Evolutionary conservation across 2,113 vertebrate genomes (phyloP).

Genomic region (Prolemur simus): DNA sequence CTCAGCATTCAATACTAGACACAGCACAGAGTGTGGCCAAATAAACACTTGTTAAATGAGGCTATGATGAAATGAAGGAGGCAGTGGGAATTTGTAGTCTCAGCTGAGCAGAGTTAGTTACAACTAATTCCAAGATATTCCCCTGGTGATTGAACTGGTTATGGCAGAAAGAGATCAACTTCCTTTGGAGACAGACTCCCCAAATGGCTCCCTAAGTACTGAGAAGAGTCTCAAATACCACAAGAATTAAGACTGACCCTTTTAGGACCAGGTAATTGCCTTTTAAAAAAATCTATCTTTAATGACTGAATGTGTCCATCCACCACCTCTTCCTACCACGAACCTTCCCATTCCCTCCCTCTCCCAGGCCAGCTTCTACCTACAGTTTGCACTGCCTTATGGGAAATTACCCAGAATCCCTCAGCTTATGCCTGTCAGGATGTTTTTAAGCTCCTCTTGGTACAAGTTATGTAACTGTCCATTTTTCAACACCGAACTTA

Average conservation of each 20-base stretch:
- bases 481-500: neutral
- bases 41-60: neutral
- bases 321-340: neutral
- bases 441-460: neutral
- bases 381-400: neutral
- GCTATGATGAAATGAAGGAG: neutral
- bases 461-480: neutral
- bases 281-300: neutral
- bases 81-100: neutral
- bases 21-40: neutral
- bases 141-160: neutral
- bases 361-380: neutral
- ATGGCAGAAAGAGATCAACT: constrained; percentile 58
- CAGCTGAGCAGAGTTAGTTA: constrained; percentile 15
- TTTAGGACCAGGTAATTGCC: neutral
- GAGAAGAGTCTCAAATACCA: neutral
- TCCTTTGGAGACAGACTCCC: constrained; percentile 42
- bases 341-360: neutral
- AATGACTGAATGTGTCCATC: neutral
- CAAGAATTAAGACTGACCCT: neutral
- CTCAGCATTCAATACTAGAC: neutral
- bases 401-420: neutral
- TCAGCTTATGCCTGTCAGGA: neutral
- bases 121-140: neutral
- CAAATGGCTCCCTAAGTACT: neutral